phyloP scores from a whole-genome alignment of 2,888 invertebrate genomes.

The Rugalucina vietnamica region DNA sequence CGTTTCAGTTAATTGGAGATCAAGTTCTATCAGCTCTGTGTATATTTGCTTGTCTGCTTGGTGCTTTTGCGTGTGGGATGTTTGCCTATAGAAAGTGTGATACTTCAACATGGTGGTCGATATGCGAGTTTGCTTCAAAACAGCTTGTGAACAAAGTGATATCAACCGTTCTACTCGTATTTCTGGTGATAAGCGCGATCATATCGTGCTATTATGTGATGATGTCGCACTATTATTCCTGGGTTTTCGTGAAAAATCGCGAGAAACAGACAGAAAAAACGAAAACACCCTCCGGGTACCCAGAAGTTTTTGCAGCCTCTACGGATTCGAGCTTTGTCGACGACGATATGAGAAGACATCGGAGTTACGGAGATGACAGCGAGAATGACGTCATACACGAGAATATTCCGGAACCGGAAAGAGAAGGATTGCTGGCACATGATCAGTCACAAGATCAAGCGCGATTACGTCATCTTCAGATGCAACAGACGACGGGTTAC shows the following conservation, averaged over 20 bases:
- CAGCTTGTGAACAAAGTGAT: slow-evolving; percentile 42
- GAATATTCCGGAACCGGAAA: slow-evolving; percentile 23
- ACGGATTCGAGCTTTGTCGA: slow-evolving; percentile 6
- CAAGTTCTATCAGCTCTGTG: slow-evolving; percentile 44
- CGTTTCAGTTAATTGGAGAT: slow-evolving; percentile 52
- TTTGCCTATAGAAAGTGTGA: slow-evolving; percentile 60
- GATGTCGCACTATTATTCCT: slow-evolving; percentile 58
- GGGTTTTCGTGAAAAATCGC: slow-evolving; percentile 46
- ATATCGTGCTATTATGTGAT: slow-evolving; percentile 42
- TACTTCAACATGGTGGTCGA: slow-evolving; percentile 44
- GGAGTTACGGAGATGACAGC: slow-evolving; percentile 5
- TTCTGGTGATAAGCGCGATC: slow-evolving; percentile 33
- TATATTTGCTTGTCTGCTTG: slow-evolving; percentile 41
- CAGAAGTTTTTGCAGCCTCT: slow-evolving; percentile 23
- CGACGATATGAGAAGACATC: slow-evolving; percentile 45
- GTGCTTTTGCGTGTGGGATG: slow-evolving; percentile 50
- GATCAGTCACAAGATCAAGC: slow-evolving; percentile 8
- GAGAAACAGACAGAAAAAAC: not conserved
- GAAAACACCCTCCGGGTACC: slow-evolving; percentile 40
- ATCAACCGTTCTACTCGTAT: slow-evolving; percentile 48
- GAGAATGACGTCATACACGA: slow-evolving; percentile 5
- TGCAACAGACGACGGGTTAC: slow-evolving; percentile 50
- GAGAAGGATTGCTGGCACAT: slow-evolving; percentile 5
- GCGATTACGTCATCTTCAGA: slow-evolving; percentile 30
- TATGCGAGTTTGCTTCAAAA: slow-evolving; percentile 49